A percentile compares a stretch with the other conserved stretches of the same genome.
These are phyloP conservation scores for Eptatretus burgeri DNA, from an alignment of 2,113 vertebrate genomes.

Conservation along the genomic window DNA sequence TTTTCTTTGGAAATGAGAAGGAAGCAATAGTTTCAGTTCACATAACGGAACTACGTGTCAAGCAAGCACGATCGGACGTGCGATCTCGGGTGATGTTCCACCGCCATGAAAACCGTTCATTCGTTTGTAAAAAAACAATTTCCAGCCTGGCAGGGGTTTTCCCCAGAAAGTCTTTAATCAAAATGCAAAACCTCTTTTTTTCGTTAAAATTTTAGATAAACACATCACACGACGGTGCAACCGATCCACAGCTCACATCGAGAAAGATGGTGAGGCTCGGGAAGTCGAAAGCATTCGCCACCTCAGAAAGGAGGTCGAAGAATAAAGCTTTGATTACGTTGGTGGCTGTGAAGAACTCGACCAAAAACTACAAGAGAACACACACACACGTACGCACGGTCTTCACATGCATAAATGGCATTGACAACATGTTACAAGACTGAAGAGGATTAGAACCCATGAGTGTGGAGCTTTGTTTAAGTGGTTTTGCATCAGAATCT, in stretches of 20 bases:
- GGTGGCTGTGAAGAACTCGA: too few relatives aligned
- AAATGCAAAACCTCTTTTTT: neutral
- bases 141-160: neutral
- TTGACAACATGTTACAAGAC: too few relatives aligned
- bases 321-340: constrained; percentile 10
- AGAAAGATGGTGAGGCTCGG: constrained; percentile 82
- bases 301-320: constrained; percentile 57
- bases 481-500: too few relatives aligned
- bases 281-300: constrained; percentile 86
- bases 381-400: too few relatives aligned
- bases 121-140: neutral
- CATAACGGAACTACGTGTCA: constrained; percentile 7
- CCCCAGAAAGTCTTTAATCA: neutral
- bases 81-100: neutral
- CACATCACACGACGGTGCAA: neutral
- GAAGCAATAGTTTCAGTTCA: constrained; percentile 12
- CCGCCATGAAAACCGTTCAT: neutral
- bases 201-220: neutral
- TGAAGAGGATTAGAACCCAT: too few relatives aligned
- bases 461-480: too few relatives aligned
- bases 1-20: constrained; percentile 24
- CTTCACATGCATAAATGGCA: too few relatives aligned
- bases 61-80: neutral
- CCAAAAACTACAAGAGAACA: too few relatives aligned
- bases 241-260: constrained; percentile 24